Conservation (phyloP, 2,113 vertebrate genomes). For the Harpagus bidentatus region DNA sequence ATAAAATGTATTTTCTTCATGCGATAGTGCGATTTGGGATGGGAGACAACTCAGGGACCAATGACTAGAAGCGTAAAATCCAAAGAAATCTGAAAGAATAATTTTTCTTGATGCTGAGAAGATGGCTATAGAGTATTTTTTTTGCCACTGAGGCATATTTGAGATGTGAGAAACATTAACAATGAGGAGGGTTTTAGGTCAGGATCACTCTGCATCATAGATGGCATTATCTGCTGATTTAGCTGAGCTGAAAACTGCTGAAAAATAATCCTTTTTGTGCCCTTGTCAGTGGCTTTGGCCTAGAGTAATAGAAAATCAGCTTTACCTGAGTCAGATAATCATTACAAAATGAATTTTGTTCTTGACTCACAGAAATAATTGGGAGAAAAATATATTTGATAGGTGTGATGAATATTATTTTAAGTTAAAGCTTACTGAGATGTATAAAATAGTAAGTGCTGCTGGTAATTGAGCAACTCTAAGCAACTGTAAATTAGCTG, state of each 20-base stretch:
- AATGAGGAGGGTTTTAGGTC: constrained; percentile 69
- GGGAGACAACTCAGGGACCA: background rate
- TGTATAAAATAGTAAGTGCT: constrained; percentile 73
- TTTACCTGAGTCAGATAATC: constrained; percentile 91
- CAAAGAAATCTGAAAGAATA: background rate
- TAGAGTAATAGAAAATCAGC: constrained; percentile 84
- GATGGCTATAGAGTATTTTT: constrained; percentile 34
- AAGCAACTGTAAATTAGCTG: constrained; percentile 60
- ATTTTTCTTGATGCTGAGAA: background rate
- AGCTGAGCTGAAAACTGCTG: constrained; percentile 77
- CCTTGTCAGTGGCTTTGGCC: constrained; percentile 83
- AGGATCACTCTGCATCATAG: constrained; percentile 72
- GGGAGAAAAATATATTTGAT: constrained; percentile 74
- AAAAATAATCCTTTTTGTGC: constrained; percentile 81
- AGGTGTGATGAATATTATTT: constrained; percentile 79
- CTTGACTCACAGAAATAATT: constrained; percentile 80
- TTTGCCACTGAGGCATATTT: constrained; percentile 44
- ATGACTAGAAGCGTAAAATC: constrained; percentile 6
- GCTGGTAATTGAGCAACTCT: constrained; percentile 74
- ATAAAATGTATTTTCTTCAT: background rate
- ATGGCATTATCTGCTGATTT: constrained; percentile 81
- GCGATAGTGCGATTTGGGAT: background rate
- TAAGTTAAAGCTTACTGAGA: constrained; percentile 72
- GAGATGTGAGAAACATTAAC: constrained; percentile 68
- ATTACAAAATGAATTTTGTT: constrained; percentile 90